phyloP scores from a whole-genome alignment of 2,888 invertebrate genomes.

The Morpho achilles region DNA sequence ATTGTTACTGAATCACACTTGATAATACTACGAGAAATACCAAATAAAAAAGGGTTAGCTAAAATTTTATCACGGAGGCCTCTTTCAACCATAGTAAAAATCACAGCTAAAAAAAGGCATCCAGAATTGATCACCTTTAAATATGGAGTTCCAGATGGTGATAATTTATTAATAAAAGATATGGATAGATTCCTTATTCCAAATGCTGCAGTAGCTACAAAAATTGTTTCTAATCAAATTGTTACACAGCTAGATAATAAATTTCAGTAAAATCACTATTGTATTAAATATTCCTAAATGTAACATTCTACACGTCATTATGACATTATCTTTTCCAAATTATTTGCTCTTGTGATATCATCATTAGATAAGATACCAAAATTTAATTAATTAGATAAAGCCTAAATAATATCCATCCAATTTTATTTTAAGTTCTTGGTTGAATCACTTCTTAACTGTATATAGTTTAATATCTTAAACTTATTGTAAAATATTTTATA shows the following conservation, averaged over 20 bases:
- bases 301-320: slow-evolving; percentile 2
- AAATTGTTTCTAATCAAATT: slow-evolving; percentile 93
- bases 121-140: slow-evolving; percentile 98
- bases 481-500: too few relatives aligned
- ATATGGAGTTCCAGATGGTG: slow-evolving; percentile 92
- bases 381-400: slow-evolving; percentile 5
- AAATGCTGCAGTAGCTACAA: slow-evolving; percentile 93
- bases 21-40: slow-evolving; percentile 89
- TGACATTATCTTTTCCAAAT: slow-evolving; percentile 10
- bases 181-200: slow-evolving; percentile 96
- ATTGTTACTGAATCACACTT: slow-evolving; percentile 92
- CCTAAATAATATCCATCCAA: slow-evolving; percentile 14
- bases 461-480: too few relatives aligned
- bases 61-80: slow-evolving; percentile 93
- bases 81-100: slow-evolving; percentile 95
- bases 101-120: slow-evolving; percentile 96
- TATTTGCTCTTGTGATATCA: slow-evolving; percentile 19
- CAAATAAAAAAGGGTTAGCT: slow-evolving; percentile 87
- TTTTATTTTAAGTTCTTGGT: neutral
- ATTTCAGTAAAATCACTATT: slow-evolving; percentile 30
- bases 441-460: too few relatives aligned
- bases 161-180: slow-evolving; percentile 88
- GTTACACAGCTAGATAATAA: slow-evolving; percentile 68
- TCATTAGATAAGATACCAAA: slow-evolving; percentile 3
- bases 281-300: slow-evolving; percentile 5